Percentiles rank a stretch among this genome's conserved stretches.
These are phyloP conservation scores for Burhinus oedicnemus DNA, from an alignment of 2,113 vertebrate species.

Conservation along the genomic window DNA sequence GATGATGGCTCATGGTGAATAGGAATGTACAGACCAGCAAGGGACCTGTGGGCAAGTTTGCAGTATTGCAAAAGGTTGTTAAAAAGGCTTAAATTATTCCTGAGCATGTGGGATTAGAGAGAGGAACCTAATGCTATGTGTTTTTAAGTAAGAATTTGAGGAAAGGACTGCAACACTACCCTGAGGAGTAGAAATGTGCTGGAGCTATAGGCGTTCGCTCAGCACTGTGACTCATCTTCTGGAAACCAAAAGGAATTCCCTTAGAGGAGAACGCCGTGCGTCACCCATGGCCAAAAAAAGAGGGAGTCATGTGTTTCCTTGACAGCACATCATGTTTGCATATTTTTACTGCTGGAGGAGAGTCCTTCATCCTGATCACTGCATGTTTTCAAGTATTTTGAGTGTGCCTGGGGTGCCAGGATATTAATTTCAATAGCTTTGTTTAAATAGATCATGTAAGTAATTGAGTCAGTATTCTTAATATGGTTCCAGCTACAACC, in stretches of 20 bases:
- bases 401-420: not conserved
- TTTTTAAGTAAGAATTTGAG: not conserved
- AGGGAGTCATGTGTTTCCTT: not conserved
- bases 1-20: not conserved
- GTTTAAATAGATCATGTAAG: not conserved
- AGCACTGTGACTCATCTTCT: conserved; percentile 35
- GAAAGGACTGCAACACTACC: not conserved
- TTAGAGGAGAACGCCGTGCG: not conserved
- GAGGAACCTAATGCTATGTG: not conserved
- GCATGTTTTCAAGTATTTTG: not conserved
- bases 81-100: not conserved
- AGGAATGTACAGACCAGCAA: not conserved
- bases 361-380: not conserved
- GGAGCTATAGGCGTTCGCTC: not conserved
- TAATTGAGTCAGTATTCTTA: not conserved
- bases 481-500: not conserved
- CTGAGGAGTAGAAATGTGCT: not conserved
- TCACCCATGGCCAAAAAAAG: not conserved
- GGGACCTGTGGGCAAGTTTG: not conserved
- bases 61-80: not conserved
- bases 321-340: conserved; percentile 24
- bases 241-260: conserved; percentile 51
- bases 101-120: not conserved
- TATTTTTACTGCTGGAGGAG: conserved; percentile 2
- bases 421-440: conserved; percentile 6